Percentiles rank a stretch among this genome's conserved stretches.
phyloP scores from a whole-genome alignment of 37 sponge, comb jelly and placozoan species.

The Aplysina aerophoba region DNA sequence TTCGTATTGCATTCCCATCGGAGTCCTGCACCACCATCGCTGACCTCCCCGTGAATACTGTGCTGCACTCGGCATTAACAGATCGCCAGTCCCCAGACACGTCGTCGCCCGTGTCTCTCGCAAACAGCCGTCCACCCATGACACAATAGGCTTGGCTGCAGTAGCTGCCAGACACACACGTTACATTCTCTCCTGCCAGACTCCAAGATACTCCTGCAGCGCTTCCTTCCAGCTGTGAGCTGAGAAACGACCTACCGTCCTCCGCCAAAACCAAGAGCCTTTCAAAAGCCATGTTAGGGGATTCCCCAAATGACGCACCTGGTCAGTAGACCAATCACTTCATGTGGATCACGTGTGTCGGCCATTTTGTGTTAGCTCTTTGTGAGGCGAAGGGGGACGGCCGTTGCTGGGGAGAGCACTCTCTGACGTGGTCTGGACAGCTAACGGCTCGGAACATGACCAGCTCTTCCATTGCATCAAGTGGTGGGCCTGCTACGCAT shows the following conservation, averaged over 20 bases:
- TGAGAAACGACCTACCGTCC: background rate
- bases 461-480: background rate
- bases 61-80: background rate
- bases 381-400: background rate
- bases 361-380: slow-evolving; percentile 13
- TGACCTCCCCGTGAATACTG: background rate
- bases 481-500: slow-evolving; percentile 56
- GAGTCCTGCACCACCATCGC: background rate
- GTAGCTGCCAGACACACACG: background rate
- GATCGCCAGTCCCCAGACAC: no score
- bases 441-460: background rate
- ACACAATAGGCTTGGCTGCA: background rate
- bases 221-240: background rate
- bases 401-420: background rate
- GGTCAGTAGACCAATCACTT: slow-evolving; percentile 8
- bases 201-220: background rate
- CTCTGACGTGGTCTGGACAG: background rate
- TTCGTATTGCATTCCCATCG: background rate
- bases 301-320: background rate
- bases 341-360: slow-evolving; percentile 15
- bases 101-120: background rate
- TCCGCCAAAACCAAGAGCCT: background rate
- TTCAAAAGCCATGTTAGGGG: background rate
- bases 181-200: background rate
- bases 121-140: background rate